Percentiles rank a stretch among this genome's conserved stretches.
Conservation (phyloP, 2,888 invertebrate species). For the Caenorhabditis uteleia region DNA sequence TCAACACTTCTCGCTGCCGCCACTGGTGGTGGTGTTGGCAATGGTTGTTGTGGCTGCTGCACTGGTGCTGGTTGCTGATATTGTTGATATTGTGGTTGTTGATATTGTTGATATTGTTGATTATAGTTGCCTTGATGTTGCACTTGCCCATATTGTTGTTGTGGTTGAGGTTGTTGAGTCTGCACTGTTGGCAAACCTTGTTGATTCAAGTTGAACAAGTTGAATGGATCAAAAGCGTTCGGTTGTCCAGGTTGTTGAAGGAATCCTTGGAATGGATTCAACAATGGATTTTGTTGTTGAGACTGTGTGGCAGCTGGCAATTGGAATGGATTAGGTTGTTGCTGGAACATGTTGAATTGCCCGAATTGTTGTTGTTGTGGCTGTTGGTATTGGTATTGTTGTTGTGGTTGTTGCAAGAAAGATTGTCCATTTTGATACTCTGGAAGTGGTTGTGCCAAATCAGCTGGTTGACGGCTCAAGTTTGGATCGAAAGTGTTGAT, state of each 20-base stretch:
- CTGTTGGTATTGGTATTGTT: slow-evolving; percentile 23
- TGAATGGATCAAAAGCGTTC: slow-evolving; percentile 45
- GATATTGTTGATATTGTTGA: slow-evolving; percentile 11
- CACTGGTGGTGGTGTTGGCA: slow-evolving; percentile 24
- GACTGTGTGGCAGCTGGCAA: slow-evolving; percentile 24
- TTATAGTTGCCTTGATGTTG: slow-evolving; percentile 35
- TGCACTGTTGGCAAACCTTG: slow-evolving; percentile 32
- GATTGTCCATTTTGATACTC: slow-evolving; percentile 40
- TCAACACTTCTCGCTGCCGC: slow-evolving; percentile 36
- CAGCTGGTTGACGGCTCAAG: slow-evolving; percentile 44
- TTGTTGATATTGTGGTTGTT: slow-evolving; percentile 17
- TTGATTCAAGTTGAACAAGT: slow-evolving; percentile 37
- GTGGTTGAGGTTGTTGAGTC: too few relatives aligned
- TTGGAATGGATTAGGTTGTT: slow-evolving; percentile 7
- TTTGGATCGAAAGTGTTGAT: slow-evolving; percentile 35
- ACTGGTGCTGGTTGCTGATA: slow-evolving; percentile 12
- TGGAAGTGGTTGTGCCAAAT: slow-evolving; percentile 43
- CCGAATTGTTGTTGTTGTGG: slow-evolving; percentile 33
- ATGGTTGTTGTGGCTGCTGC: slow-evolving; percentile 25
- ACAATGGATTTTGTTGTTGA: slow-evolving; percentile 32
- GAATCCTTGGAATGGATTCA: slow-evolving; percentile 67
- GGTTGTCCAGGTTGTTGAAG: slow-evolving; percentile 42
- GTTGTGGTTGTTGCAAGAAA: slow-evolving; percentile 22
- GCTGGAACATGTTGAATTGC: slow-evolving; percentile 31
- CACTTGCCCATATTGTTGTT: slow-evolving; percentile 43